Evolutionary conservation across 2,888 invertebrate genomes (phyloP).

Genomic region (Acronicta alni): DNA sequence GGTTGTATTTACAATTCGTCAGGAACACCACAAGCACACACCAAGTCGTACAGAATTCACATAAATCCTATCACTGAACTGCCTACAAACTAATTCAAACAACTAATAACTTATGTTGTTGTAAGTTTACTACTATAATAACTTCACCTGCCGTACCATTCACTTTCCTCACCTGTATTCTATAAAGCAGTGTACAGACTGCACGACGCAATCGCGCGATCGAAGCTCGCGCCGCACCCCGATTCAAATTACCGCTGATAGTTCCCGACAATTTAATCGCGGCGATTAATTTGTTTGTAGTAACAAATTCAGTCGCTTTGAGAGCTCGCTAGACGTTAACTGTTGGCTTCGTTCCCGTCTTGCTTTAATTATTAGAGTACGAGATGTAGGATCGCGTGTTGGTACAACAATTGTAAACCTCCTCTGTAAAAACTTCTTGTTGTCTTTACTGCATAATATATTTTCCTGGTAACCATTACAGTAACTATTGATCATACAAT

Average conservation of each 20-base stretch:
- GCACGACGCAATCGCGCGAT: background rate
- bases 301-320: slow-evolving; percentile 4
- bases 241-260: background rate
- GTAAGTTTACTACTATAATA: slow-evolving; percentile 19
- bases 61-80: slow-evolving; percentile 13
- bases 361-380: slow-evolving; percentile 1
- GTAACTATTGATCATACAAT: no score
- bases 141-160: slow-evolving; percentile 8
- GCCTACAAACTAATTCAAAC: slow-evolving; percentile 12
- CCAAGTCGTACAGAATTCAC: background rate
- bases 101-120: slow-evolving; percentile 18
- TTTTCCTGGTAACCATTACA: no score
- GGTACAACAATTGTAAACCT: background rate
- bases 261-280: slow-evolving; percentile 1
- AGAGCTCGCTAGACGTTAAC: slow-evolving; percentile 2
- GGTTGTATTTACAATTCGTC: slow-evolving; percentile 10
- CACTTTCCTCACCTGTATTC: background rate
- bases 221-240: background rate
- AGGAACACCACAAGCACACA: background rate
- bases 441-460: no score
- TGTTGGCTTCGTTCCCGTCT: slow-evolving; percentile 1
- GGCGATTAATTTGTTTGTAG: slow-evolving; percentile 7
- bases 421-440: no score
- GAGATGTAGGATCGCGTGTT: background rate
- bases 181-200: slow-evolving; percentile 10